Conservation (phyloP, 2,797 vertebrate species). For the Zalophus californianus region DNA sequence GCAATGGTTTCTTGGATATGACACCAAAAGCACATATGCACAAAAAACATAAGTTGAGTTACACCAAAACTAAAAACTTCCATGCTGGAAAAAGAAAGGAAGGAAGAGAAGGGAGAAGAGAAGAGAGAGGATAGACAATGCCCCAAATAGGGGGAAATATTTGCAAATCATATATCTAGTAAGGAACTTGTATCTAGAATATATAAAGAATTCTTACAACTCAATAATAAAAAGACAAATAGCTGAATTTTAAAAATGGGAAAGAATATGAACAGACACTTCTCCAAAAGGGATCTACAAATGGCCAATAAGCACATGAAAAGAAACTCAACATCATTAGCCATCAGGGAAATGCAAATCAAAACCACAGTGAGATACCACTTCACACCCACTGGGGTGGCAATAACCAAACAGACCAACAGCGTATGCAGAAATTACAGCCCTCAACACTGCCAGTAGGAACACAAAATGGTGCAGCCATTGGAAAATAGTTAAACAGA, state of each 20-base stretch:
- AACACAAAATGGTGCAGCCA: not conserved
- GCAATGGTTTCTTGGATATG: slow-evolving; percentile 3
- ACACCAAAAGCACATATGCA: not conserved
- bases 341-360: not conserved
- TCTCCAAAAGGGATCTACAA: not conserved
- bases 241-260: not conserved
- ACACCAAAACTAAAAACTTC: slow-evolving; percentile 35
- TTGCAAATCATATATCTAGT: not conserved
- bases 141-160: not conserved
- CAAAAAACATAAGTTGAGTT: not conserved
- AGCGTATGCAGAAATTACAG: not conserved
- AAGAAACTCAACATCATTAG: not conserved
- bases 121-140: not conserved
- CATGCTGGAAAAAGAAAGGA: not conserved
- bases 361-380: not conserved
- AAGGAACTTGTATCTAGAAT: not conserved
- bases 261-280: not conserved
- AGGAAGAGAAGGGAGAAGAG: not conserved
- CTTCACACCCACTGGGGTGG: not conserved
- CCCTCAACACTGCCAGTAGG: not conserved
- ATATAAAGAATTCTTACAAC: slow-evolving; percentile 10
- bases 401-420: not conserved
- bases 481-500: not conserved
- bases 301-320: not conserved
- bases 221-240: slow-evolving; percentile 17